Evolutionary conservation across 2,113 vertebrate species (phyloP).

Genomic region (Elgaria multicarinata): DNA sequence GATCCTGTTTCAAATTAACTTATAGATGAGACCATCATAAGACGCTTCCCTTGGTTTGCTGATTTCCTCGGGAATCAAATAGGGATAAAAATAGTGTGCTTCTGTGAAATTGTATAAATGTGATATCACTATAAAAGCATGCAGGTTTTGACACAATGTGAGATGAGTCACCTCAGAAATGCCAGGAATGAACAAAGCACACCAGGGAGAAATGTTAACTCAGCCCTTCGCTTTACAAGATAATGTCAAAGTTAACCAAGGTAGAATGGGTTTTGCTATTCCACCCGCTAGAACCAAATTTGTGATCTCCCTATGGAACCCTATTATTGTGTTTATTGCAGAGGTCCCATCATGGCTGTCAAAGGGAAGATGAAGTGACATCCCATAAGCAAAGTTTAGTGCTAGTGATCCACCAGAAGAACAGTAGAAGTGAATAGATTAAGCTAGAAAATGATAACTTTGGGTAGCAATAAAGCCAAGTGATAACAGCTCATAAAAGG

Average conservation of each 20-base stretch:
- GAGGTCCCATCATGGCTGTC: neutral
- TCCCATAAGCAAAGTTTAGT: neutral
- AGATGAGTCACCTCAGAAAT: slow-evolving; percentile 39
- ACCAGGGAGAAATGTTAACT: slow-evolving; percentile 20
- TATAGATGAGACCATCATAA: neutral
- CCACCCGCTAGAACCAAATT: neutral
- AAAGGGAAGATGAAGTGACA: neutral
- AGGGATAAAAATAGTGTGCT: slow-evolving; percentile 46
- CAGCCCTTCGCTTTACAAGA: slow-evolving; percentile 1
- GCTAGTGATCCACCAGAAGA: neutral
- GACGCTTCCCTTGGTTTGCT: slow-evolving; percentile 43
- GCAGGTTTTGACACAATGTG: slow-evolving; percentile 46
- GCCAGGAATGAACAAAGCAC: slow-evolving; percentile 29
- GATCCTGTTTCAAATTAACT: neutral
- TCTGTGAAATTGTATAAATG: slow-evolving; percentile 50
- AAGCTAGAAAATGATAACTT: neutral
- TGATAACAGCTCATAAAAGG: neutral
- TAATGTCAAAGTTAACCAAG: slow-evolving; percentile 21
- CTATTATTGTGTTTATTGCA: neutral
- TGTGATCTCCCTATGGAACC: neutral
- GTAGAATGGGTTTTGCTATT: neutral
- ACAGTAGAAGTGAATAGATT: neutral
- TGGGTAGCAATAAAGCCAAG: fast-evolving
- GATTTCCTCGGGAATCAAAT: slow-evolving; percentile 43
- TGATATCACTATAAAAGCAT: slow-evolving; percentile 52